These are phyloP conservation scores for Tachyglossus aculeatus DNA, from an alignment of 2,797 vertebrate genomes.

Conservation along the genomic window DNA sequence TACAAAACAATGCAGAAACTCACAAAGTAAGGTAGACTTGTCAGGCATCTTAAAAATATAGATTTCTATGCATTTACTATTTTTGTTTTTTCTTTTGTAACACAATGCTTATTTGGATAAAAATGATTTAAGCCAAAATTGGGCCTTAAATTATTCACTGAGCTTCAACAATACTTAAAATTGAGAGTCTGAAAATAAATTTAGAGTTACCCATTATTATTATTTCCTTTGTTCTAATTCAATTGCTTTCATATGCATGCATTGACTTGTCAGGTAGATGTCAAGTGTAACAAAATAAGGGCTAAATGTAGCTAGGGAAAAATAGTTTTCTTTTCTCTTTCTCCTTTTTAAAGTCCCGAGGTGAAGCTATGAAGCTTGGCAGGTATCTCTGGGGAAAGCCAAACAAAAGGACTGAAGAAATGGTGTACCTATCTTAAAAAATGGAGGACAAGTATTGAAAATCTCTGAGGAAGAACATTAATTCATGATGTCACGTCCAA, in stretches of 20 bases:
- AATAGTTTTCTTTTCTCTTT: background rate
- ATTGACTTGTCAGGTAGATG: background rate
- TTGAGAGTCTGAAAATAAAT: background rate
- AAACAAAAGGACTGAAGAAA: conserved; percentile 13
- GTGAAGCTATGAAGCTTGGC: conserved; percentile 4
- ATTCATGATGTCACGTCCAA: no score
- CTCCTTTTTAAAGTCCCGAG: conserved; percentile 7
- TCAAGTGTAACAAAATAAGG: conserved; percentile 20
- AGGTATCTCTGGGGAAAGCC: conserved; percentile 3
- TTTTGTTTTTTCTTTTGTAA: no score
- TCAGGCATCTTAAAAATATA: no score
- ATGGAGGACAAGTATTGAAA: conserved; percentile 2
- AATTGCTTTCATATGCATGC: background rate
- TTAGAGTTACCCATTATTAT: background rate
- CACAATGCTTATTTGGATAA: no score
- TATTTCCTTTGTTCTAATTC: conserved; percentile 20
- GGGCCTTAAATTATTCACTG: background rate
- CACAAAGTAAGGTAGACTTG: no score
- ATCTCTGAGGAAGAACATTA: conserved; percentile 13
- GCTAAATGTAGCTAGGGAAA: background rate
- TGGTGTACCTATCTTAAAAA: background rate
- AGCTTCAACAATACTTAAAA: conserved; percentile 8
- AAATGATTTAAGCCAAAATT: background rate
- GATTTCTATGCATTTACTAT: no score
- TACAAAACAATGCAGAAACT: no score